Percentiles rank a stretch among this genome's conserved stretches.
phyloP scores from a whole-genome alignment of 2,113 vertebrate genomes.

The Peromyscus maniculatus region DNA sequence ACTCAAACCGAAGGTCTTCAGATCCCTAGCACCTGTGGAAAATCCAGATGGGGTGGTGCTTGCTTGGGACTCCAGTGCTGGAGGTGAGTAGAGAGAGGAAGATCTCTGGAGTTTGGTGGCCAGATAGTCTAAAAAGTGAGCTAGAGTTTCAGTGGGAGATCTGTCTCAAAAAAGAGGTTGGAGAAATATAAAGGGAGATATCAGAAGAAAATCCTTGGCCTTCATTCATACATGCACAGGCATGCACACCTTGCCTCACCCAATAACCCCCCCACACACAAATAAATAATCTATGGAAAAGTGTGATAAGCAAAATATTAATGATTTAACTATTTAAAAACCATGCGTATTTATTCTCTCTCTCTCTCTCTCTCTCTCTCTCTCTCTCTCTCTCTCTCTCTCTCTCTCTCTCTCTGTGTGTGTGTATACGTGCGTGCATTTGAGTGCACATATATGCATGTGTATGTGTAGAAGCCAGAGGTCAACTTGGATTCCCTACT shows the following conservation, averaged over 20 bases:
- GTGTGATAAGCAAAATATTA: not conserved
- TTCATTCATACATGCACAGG: not conserved
- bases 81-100: not conserved
- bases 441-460: not conserved
- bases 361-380: not conserved
- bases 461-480: not conserved
- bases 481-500: not conserved
- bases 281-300: not conserved
- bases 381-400: not conserved
- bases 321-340: not conserved
- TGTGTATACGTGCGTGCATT: not conserved
- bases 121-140: not conserved
- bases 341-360: not conserved
- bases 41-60: too few species aligned
- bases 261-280: too few species aligned
- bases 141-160: not conserved
- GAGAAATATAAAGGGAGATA: not conserved
- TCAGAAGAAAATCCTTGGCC: not conserved
- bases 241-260: not conserved
- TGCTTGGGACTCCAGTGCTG: not conserved
- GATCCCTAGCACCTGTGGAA: not conserved
- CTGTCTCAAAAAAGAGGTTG: not conserved
- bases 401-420: not conserved
- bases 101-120: too few species aligned
- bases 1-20: not conserved